phyloP scores from a whole-genome alignment of 2,797 vertebrate species.

The Sarcoramphus papa region DNA sequence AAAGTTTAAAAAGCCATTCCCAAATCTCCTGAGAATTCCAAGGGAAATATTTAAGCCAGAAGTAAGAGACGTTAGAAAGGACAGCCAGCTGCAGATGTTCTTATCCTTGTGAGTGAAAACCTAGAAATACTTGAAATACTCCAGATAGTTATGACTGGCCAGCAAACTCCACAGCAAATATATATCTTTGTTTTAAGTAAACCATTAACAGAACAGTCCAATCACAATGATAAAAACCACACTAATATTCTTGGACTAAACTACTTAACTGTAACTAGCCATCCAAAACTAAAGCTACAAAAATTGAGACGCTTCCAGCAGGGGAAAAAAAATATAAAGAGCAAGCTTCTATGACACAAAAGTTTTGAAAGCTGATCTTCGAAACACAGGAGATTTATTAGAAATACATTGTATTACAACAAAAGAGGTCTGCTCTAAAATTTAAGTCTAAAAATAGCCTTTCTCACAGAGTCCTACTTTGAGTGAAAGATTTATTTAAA shows the following conservation, averaged over 20 bases:
- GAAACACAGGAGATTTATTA: not conserved
- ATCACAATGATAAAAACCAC: conserved; percentile 22
- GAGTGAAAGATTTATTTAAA: not conserved
- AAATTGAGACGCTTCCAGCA: not conserved
- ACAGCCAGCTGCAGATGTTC: conserved; percentile 54
- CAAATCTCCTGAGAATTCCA: not conserved
- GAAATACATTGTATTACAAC: not conserved
- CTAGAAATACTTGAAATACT: conserved; percentile 52
- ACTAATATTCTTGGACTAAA: conserved; percentile 11
- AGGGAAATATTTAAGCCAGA: not conserved
- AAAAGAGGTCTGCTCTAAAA: not conserved
- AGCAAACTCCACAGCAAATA: conserved; percentile 11
- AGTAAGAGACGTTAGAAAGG: not conserved
- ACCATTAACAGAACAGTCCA: conserved; percentile 29
- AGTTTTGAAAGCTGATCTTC: not conserved
- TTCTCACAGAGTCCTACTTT: not conserved
- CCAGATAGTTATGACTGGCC: conserved; percentile 43
- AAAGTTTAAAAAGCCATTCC: not conserved
- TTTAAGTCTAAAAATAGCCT: not conserved
- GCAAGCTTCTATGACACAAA: not conserved
- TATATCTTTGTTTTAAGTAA: conserved; percentile 25
- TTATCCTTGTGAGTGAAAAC: conserved; percentile 22
- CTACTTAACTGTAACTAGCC: not conserved
- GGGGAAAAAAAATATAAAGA: not conserved
- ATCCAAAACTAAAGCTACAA: not conserved